A percentile compares a stretch with the other conserved stretches of the same genome.
Evolutionary conservation across 2,797 vertebrate genomes (phyloP).

Genomic region (Rhyacichthys aspro): DNA sequence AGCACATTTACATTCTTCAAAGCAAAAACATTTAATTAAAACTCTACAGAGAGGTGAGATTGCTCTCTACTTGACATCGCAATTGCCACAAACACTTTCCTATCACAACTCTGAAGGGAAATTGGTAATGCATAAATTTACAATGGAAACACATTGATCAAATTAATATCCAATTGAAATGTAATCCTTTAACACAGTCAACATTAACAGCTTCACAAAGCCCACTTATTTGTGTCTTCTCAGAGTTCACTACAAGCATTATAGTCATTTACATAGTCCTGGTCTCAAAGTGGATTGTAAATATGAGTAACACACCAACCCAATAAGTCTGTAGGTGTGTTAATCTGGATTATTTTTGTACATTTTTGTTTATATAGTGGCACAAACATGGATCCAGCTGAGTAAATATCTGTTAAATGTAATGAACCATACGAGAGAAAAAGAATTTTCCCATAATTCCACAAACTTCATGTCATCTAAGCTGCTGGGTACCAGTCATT

Average conservation of each 20-base stretch:
- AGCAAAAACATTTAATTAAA: constrained; percentile 12
- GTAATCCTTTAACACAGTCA: neutral
- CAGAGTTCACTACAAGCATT: too few relatives aligned
- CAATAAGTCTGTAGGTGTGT: too few relatives aligned
- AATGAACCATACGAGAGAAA: neutral
- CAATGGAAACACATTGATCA: constrained; percentile 6
- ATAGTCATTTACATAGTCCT: too few relatives aligned
- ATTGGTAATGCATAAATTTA: constrained; percentile 11
- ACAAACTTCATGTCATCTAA: constrained; percentile 21
- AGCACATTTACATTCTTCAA: neutral
- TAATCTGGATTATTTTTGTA: too few relatives aligned
- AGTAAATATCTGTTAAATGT: neutral
- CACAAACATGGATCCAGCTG: too few relatives aligned
- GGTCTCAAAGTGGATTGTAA: too few relatives aligned
- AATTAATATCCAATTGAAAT: constrained; percentile 9
- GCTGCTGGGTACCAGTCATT: constrained; percentile 22
- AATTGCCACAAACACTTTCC: constrained; percentile 5
- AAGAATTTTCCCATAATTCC: constrained; percentile 10
- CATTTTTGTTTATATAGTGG: too few relatives aligned
- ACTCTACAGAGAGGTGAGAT: neutral
- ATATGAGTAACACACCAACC: too few relatives aligned
- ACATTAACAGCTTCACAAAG: constrained; percentile 13
- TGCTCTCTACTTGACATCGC: constrained; percentile 7
- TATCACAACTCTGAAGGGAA: constrained; percentile 4
- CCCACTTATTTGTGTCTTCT: neutral